phyloP scores from a whole-genome alignment of 1,140 invertebrate species.

The Bactericera cockerelli region DNA sequence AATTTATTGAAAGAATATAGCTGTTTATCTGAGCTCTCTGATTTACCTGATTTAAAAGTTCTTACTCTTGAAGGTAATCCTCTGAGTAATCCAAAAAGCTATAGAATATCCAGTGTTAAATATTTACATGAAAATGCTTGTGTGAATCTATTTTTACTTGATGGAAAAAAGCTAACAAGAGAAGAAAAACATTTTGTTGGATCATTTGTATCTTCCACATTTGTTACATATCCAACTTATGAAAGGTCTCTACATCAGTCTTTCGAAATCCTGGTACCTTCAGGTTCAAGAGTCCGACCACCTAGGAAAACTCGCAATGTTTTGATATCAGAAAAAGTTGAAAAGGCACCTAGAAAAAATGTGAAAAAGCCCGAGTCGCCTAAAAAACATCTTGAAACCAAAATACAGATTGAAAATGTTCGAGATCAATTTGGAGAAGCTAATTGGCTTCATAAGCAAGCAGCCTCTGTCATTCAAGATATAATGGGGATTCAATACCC shows the following conservation, averaged over 20 bases:
- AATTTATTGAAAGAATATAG: conserved; percentile 45
- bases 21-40: conserved; percentile 35
- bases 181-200: conserved; percentile 32
- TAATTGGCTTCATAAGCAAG: conserved; percentile 40
- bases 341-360: background rate
- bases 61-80: conserved; percentile 43
- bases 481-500: conserved; percentile 34
- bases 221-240: conserved; percentile 25
- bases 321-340: conserved; percentile 12
- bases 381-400: conserved; percentile 38
- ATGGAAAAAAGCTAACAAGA: conserved; percentile 35
- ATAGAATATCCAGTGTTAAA: conserved; percentile 35
- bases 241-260: conserved; percentile 22
- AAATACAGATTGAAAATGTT: conserved; percentile 39
- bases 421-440: conserved; percentile 38
- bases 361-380: conserved; percentile 24
- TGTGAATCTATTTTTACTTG: conserved; percentile 36
- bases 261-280: conserved; percentile 18
- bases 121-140: conserved; percentile 38
- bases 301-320: conserved; percentile 17
- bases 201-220: conserved; percentile 26
- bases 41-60: conserved; percentile 35
- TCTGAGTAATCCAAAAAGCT: conserved; percentile 38
- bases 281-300: conserved; percentile 19
- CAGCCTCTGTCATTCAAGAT: conserved; percentile 35